Evolutionary conservation across 2,888 invertebrate genomes (phyloP), one percentile per base, ranked within the genome.

Genomic region (Ophion obscuratus): DNA sequence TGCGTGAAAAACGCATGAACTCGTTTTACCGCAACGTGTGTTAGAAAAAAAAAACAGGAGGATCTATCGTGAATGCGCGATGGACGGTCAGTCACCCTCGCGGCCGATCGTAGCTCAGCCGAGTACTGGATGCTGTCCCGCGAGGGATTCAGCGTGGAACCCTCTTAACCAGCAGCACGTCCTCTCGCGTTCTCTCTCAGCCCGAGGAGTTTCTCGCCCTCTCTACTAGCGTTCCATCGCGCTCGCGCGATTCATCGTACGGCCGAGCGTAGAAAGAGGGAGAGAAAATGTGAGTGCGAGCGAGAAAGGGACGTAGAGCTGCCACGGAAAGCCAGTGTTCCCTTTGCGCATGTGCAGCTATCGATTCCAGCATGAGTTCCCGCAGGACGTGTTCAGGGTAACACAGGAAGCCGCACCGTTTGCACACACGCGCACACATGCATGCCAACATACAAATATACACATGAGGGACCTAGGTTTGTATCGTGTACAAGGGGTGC

Each of bases 61-160:
- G 66, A 3, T 57, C 17, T 70, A 64, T 70, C 47, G 73, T 64
- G 83, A 77, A 71, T 77, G 74, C 86, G 82, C 71, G 87, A 87
- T 85, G 87, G 88, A 88, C 90, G 88, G 90, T 89, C 88, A 82
- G 85, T 83, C 84, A 86, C 88, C 87, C 88, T 89, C 90, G 89
- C 90, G 89, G 89, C 90, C 90, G 88, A 87, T 87, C 85, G 89
- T 89, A 88, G 89, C 88, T 86, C 89, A 86, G 87, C 90, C 90
- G 90, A 89, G 90, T 87, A 92, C 93, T 93, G 93, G 93, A 92
- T 92, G 92, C 92, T 92, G 92, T 90, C 91, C 91, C 90, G 92
- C 90, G 91, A 92, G 91, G 92, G 92, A 92, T 92, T 91, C 92
- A 93, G 90, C 92, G 92, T 92, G 92, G 91, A 92, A 91, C 92